A percentile compares a stretch with the other conserved stretches of the same genome.
These are phyloP conservation scores for Tigriopus californicus DNA, from an alignment of 2,888 invertebrate species.

Conservation along the genomic window DNA sequence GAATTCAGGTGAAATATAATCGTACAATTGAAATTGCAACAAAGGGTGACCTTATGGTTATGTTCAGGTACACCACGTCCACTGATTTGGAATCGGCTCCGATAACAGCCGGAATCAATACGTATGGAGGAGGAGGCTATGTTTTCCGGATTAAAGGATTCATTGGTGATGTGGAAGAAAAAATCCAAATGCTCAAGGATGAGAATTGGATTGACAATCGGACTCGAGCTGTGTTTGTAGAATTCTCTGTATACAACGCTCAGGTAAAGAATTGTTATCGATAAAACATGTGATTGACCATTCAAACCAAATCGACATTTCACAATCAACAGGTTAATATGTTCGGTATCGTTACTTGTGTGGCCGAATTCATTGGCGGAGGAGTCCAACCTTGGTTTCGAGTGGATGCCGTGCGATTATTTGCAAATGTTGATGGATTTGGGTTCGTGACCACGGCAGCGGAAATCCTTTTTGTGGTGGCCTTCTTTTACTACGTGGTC, in stretches of 20 bases:
- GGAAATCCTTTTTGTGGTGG: constrained; percentile 8
- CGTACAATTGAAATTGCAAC: no score
- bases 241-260: constrained; percentile 34
- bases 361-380: constrained; percentile 21
- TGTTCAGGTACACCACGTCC: neutral
- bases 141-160: constrained; percentile 23
- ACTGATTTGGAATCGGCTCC: constrained; percentile 1
- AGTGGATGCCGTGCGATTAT: constrained; percentile 18
- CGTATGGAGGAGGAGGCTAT: constrained; percentile 34
- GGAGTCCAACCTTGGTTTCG: constrained; percentile 19
- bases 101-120: neutral
- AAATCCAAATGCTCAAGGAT: constrained; percentile 25
- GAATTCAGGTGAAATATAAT: neutral
- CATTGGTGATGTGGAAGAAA: constrained; percentile 22
- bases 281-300: no score
- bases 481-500: constrained; percentile 12
- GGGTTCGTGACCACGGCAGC: neutral
- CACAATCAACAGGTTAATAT: constrained; percentile 23
- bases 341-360: constrained; percentile 21
- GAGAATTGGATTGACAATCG: constrained; percentile 31
- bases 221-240: constrained; percentile 34
- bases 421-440: neutral
- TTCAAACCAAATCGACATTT: no score
- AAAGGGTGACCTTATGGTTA: neutral
- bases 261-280: neutral